Base-by-base conservation (phyloP, 1,140 invertebrate genomes). In the Mesaphorura yosii region DNA sequence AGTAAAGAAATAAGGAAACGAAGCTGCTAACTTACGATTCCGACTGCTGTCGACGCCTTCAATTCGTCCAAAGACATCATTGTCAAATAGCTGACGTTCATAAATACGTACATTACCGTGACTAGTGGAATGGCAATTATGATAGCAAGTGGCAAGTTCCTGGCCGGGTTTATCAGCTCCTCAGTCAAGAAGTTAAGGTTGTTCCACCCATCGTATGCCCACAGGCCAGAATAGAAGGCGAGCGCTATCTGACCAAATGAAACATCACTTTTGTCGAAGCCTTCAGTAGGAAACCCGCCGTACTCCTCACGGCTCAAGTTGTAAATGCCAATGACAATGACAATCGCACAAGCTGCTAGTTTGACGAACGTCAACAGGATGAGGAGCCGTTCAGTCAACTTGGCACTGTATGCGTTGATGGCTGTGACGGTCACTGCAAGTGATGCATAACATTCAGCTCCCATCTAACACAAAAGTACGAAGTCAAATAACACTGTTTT, bases 51-150 rank as follows among this genome's bases (percentile, higher is more conserved):
- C 0, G 84, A 80, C 14, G 71, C 71, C 0, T 83, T 72, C 73
- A 96, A 84, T 68, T 94, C 89, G 0, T 77, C 70, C 2, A 81
- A 78, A 5, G 76, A 81, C 49, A 96, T 71, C 1, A 83, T 89
- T 1, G 90, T 82, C 76, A 95, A 86, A 67, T 96, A 94, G 23
- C 90, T 83, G 1, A 95, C 73, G 67, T 96, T 96, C 76, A 92
- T 87, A 50, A 88, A 76, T 5, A 92, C 81, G 66, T 96, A 96
- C 2, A 94, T 75, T 1, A 79, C 63, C 0, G 88, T 94, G 0
- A 92, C 85, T 1, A 89, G 69, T 2, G 88, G 86, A 29, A 92
- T 86, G 0, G 86, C 90, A 37, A 94, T 88, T n/a, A 84, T 73
- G 57, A 95, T 93, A 47, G 89, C 88, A 12, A 81, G 75, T 26